phyloP scores from a whole-genome alignment of 2,888 invertebrate species.

The Ganaspis brasiliensis region DNA sequence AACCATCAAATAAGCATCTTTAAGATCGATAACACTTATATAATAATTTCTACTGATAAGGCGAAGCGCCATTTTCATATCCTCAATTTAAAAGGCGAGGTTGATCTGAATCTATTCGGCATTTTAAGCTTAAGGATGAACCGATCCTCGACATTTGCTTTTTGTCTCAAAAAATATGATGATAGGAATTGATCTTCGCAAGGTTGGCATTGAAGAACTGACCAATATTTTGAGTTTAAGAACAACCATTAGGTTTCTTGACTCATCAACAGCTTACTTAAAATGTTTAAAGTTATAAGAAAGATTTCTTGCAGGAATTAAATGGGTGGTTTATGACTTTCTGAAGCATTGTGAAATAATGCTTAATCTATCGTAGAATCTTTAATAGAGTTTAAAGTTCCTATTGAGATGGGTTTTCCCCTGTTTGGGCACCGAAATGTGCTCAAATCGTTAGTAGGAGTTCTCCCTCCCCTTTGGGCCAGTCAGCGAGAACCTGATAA shows the following conservation, averaged over 20 bases:
- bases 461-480: too few relatives aligned
- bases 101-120: slow-evolving; percentile 42
- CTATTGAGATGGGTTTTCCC: too few relatives aligned
- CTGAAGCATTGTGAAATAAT: too few relatives aligned
- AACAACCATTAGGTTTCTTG: slow-evolving; percentile 40
- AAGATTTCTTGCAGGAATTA: too few relatives aligned
- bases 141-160: slow-evolving; percentile 21
- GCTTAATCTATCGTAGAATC: too few relatives aligned
- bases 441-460: too few relatives aligned
- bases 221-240: slow-evolving; percentile 24
- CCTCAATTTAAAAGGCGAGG: slow-evolving; percentile 45
- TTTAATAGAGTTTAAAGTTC: too few relatives aligned
- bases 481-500: too few relatives aligned
- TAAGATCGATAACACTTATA: slow-evolving; percentile 33
- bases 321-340: too few relatives aligned
- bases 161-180: slow-evolving; percentile 42
- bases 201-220: slow-evolving; percentile 24
- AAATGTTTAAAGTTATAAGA: too few relatives aligned
- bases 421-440: too few relatives aligned
- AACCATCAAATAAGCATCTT: slow-evolving; percentile 51
- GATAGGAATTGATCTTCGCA: slow-evolving; percentile 48
- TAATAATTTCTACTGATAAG: slow-evolving; percentile 6
- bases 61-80: not conserved
- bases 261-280: slow-evolving; percentile 35
- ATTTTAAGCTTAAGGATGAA: slow-evolving; percentile 50